Base-by-base conservation (phyloP, 2,113 vertebrate genomes). In the Rhabdomys dilectus region DNA sequence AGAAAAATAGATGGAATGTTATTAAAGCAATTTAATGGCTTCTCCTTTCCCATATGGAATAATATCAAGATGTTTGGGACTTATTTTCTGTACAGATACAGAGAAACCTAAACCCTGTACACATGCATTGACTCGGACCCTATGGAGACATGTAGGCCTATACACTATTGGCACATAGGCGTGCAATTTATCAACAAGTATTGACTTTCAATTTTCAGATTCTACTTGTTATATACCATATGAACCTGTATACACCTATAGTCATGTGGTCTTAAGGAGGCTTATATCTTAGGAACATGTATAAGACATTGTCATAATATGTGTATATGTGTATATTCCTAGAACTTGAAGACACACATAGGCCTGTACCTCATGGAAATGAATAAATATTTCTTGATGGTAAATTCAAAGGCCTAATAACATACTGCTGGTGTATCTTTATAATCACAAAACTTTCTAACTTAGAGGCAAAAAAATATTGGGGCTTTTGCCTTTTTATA, bases 391-490 rank as follows among this genome's bases (percentile, higher is more conserved):
- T 58, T 56, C 80, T 68, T 85, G 45, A 39, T n/a, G 36, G 90
- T 51, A 29, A 72, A 60, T 81, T 96, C n/a, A 60, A 89, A 89
- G 56, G 34, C 22, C 73, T 81, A 45, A 48, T 8, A 22, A 42
- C 24, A 77, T 16, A 62, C 11, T n/a, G 13, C 5, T 89, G 31
- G 91, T 42, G n/a, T 86, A 4, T 53, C 68, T 60, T 76, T 82
- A 68, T 73, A 84, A 53, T 85, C 56, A 77, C 10, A 96, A 45
- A 81, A 77, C 53, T 80, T 86, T 95, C 58, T 64, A 15, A 66
- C 24, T 58, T 88, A 1, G 5, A 66, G n/a, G 16, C 66, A 53
- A 76, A 90, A 84, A 90, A 84, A 42, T 39, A 12, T 36, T 15
- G 88, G 21, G 51, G 12, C 12, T 89, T 60, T 62, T 51, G 82